A percentile compares a stretch with the other conserved stretches of the same genome.
These are phyloP conservation scores for Tachycineta bicolor DNA, from an alignment of 2,113 vertebrate species.

Conservation along the genomic window DNA sequence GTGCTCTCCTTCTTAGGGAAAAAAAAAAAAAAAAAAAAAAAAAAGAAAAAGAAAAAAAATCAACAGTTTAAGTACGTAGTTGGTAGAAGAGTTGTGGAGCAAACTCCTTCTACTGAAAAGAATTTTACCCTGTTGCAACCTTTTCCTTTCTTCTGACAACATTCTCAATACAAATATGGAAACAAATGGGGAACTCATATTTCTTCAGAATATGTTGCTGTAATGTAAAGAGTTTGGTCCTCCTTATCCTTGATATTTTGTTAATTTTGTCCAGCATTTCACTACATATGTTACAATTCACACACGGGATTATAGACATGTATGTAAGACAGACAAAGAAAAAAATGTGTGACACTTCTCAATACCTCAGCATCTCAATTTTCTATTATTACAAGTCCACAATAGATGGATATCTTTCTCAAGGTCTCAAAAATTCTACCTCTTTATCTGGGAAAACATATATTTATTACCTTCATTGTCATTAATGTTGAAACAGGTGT, in stretches of 20 bases:
- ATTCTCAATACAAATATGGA: background rate
- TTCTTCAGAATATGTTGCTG: background rate
- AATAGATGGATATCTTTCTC: background rate
- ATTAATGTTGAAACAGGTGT: background rate
- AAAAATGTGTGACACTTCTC: background rate
- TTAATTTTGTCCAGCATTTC: background rate
- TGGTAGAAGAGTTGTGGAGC: background rate
- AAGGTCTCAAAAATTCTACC: background rate
- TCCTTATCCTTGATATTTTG: background rate
- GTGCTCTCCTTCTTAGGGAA: background rate
- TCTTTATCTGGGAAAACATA: background rate
- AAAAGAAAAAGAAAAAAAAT: background rate
- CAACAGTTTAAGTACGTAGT: background rate
- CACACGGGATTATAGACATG: background rate
- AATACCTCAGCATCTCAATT: background rate
- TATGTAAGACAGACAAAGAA: background rate
- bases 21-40: background rate
- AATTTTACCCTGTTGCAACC: background rate
- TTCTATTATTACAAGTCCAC: background rate
- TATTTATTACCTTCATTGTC: background rate
- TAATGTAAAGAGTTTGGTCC: background rate
- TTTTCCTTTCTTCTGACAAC: background rate
- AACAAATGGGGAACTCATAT: background rate
- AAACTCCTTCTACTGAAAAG: background rate
- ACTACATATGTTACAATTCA: background rate